These are phyloP conservation scores for Tokudaia muenninki DNA, from an alignment of 2,797 vertebrate genomes.

Conservation along the genomic window DNA sequence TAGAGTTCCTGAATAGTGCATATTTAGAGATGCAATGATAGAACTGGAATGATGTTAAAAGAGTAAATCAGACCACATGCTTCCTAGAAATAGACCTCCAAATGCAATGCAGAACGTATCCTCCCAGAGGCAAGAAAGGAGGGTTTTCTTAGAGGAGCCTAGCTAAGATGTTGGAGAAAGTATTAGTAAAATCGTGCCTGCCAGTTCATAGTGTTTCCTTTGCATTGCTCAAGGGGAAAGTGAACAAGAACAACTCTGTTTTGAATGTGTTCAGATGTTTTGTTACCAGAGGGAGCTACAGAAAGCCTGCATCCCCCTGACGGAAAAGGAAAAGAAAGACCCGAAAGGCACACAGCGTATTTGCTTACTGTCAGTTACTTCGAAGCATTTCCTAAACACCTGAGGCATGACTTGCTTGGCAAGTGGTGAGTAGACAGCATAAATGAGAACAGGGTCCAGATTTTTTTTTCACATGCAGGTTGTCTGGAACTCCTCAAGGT, in stretches of 20 bases:
- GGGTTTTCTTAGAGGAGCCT: constrained; percentile 73
- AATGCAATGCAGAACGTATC: constrained; percentile 52
- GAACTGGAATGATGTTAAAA: constrained; percentile 34
- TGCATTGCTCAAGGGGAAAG: constrained; percentile 85
- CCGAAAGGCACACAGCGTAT: constrained; percentile 43
- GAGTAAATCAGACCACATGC: constrained; percentile 24
- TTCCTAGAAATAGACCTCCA: constrained; percentile 46
- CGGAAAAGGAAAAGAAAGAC: constrained; percentile 76
- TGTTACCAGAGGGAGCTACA: constrained; percentile 82
- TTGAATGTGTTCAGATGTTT: constrained; percentile 80
- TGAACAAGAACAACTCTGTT: constrained; percentile 81
- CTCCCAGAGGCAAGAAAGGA: constrained; percentile 70
- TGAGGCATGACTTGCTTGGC: background rate
- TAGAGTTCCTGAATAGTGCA: background rate
- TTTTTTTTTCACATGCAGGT: constrained; percentile 36
- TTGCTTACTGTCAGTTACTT: constrained; percentile 66
- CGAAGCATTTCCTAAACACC: constrained; percentile 52
- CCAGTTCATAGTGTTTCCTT: constrained; percentile 83
- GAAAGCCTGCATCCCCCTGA: constrained; percentile 80
- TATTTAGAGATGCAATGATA: constrained; percentile 4
- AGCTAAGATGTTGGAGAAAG: constrained; percentile 74
- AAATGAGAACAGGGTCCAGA: constrained; percentile 37
- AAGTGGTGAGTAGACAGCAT: background rate
- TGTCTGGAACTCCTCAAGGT: background rate
- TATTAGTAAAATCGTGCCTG: constrained; percentile 83